Percentiles rank a stretch among this genome's conserved stretches.
These are phyloP conservation scores for Hoplias malabaricus DNA, from an alignment of 2,113 vertebrate genomes.

Conservation along the genomic window DNA sequence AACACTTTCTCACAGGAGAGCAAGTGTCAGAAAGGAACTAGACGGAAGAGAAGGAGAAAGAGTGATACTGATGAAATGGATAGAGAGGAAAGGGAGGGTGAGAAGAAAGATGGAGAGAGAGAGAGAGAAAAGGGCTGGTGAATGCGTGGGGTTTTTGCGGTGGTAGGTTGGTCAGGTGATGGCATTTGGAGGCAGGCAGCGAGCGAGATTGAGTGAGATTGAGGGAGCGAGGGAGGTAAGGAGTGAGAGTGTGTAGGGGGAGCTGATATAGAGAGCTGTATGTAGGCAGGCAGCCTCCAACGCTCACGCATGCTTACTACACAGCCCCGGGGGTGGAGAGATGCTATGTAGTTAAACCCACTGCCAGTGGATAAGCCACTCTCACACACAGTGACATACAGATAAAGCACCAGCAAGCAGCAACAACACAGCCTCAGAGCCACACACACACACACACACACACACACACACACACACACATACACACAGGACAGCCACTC, in stretches of 20 bases:
- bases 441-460: conserved; percentile 20
- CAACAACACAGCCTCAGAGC: conserved; percentile 33
- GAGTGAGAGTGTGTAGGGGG: conserved; percentile 25
- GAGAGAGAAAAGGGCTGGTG: conserved; percentile 20
- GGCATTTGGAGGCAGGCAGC: conserved; percentile 36
- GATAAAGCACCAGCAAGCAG: conserved; percentile 46
- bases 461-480: conserved; percentile 17
- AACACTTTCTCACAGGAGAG: conserved; percentile 15
- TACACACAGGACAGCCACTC: conserved; percentile 40
- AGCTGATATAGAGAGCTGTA: conserved; percentile 55
- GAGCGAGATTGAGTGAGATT: conserved; percentile 22
- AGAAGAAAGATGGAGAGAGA: conserved; percentile 25
- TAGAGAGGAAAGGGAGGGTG: neutral
- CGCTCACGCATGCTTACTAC: conserved; percentile 53
- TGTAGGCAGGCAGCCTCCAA: conserved; percentile 57
- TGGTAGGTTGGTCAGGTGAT: conserved; percentile 51
- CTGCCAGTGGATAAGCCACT: conserved; percentile 64
- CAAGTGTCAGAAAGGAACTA: too few relatives aligned
- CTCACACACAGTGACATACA: conserved; percentile 51
- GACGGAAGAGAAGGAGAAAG: conserved; percentile 2
- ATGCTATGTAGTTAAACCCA: conserved; percentile 63
- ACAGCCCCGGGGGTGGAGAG: conserved; percentile 62
- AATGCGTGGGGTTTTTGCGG: conserved; percentile 24
- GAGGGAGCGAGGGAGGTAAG: conserved; percentile 13
- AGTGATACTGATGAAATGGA: conserved; percentile 27